phyloP scores from a whole-genome alignment of 1,140 invertebrate genomes.

The Uloborus diversus region DNA sequence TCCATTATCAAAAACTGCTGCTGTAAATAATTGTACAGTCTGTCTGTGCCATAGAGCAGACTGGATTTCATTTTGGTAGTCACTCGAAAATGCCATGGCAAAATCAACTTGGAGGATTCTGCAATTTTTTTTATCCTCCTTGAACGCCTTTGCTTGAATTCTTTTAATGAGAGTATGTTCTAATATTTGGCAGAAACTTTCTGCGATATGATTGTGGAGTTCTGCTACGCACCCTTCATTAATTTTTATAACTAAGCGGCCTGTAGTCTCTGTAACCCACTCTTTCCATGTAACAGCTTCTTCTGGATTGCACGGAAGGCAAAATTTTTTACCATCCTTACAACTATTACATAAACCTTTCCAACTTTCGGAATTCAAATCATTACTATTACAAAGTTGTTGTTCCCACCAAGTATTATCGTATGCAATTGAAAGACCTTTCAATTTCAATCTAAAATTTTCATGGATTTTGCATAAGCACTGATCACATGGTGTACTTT shows the following conservation, averaged over 20 bases:
- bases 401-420: neutral
- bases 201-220: too few species aligned
- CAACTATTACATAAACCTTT: neutral
- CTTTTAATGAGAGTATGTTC: conserved; percentile 2
- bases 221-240: too few species aligned
- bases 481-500: neutral
- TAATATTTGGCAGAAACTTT: neutral
- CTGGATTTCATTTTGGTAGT: conserved; percentile 11
- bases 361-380: neutral
- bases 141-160: neutral
- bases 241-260: too few species aligned
- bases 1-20: neutral
- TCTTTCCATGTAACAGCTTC: neutral
- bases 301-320: neutral
- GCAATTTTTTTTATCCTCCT: neutral
- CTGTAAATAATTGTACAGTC: neutral
- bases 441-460: neutral
- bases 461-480: neutral
- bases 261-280: neutral
- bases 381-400: neutral
- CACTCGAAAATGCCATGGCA: neutral
- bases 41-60: neutral
- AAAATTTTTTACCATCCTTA: neutral
- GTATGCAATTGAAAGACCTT: neutral
- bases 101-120: too few species aligned